Evolutionary conservation across 2,888 invertebrate genomes (phyloP), one percentile per base, ranked within the genome.

Genomic region (Drosophila diplacantha): DNA sequence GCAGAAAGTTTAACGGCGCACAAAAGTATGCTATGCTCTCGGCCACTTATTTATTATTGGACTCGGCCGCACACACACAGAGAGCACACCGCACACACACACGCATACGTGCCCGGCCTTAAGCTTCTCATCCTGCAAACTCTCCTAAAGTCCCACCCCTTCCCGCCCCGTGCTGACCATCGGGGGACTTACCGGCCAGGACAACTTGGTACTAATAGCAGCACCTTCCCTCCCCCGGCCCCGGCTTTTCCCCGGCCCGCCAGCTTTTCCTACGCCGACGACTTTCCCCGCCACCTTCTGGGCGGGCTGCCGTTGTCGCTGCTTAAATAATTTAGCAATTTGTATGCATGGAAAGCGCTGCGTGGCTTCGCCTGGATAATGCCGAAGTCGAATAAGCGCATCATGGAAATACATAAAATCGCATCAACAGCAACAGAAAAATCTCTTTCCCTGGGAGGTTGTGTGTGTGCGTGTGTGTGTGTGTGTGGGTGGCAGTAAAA

Each of bases 311-410:
- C 55, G 65, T 49, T 66, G 67, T 53, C 71, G 66, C 65, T 69
- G 80, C 79, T 80, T 80, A 80, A 80, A 80, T 80, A 80, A 80
- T 80, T 80, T 82, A 82, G 79, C 82, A 80, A 80, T 80, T 80
- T 80, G 79, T 82, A 80, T 80, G 82, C 79, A 80, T 82, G 79
- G 70, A 74, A 82, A 80, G 80, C 78, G 55, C 72, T 77, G 77
- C 67, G 75, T 73, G 73, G 66, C 50, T 68, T 72, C 59, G 64
- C 73, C 69, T 70, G 66, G 60, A 70, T 81, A 81, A 81, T 81
- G 60, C 81, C 76, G 59, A 73, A 79, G 76, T 72, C 77, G 82
- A 72, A 79, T 78, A 79, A 81, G 78, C 78, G 78, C 78, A 78
- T 81, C 78, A 79, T 69, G 79, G 76, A 73, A 73, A 78, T 81